phyloP scores from a whole-genome alignment of 2,113 vertebrate species.

The Rhinoptilus africanus region DNA sequence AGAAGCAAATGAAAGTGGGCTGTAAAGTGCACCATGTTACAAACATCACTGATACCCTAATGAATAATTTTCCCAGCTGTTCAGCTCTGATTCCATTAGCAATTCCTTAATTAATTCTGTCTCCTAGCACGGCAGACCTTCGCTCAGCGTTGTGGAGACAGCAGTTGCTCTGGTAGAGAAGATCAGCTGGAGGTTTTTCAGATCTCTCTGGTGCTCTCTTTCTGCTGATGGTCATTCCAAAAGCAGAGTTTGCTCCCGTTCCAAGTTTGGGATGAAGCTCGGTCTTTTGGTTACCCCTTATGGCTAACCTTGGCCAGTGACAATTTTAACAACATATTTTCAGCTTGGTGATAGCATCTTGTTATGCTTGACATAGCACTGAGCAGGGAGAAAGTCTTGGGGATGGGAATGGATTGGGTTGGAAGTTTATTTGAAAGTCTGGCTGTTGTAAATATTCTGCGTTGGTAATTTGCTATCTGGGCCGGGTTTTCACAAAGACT shows the following conservation, averaged over 20 bases:
- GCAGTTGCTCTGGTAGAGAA: neutral
- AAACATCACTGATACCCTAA: neutral
- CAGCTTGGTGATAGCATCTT: neutral
- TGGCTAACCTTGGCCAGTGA: neutral
- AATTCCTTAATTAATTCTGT: neutral
- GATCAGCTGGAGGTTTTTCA: neutral
- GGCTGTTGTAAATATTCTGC: neutral
- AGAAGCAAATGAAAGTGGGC: neutral
- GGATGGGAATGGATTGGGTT: neutral
- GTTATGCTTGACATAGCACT: neutral
- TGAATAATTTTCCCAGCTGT: neutral
- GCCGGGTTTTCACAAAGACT: neutral
- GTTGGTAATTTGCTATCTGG: neutral
- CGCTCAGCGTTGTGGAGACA: neutral
- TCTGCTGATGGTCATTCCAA: neutral
- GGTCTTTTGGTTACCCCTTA: neutral
- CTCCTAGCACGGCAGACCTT: neutral
- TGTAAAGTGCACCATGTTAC: neutral
- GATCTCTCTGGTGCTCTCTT: neutral
- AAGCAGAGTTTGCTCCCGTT: neutral
- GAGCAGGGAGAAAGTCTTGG: neutral
- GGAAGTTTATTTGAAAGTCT: neutral
- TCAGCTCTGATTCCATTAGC: neutral
- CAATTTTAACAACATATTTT: neutral
- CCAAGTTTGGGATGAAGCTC: neutral